These are phyloP conservation scores for Spialia ferax DNA, from an alignment of 2,888 invertebrate genomes.

Conservation along the genomic window DNA sequence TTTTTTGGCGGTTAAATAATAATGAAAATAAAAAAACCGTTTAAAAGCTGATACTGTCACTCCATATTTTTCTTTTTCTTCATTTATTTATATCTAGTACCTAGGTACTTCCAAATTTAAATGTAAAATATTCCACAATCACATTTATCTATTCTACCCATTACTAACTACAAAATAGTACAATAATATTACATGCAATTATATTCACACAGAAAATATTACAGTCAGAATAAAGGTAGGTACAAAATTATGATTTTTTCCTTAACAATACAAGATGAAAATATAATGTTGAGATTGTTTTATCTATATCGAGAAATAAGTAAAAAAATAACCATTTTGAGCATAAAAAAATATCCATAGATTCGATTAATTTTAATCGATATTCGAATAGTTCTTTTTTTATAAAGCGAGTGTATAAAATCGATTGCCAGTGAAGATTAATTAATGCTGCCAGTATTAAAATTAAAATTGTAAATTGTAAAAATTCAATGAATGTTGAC, in stretches of 20 bases:
- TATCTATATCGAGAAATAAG: no score
- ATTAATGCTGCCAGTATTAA: constrained; percentile 26
- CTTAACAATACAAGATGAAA: background rate
- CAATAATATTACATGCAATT: constrained; percentile 30
- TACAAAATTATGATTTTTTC: no score
- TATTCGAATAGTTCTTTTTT: background rate
- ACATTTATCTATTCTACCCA: constrained; percentile 13
- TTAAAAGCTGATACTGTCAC: no score
- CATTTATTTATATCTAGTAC: no score
- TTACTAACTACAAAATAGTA: constrained; percentile 26
- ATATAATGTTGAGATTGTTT: background rate
- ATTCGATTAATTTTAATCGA: background rate
- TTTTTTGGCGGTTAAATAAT: no score
- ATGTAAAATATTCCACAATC: background rate
- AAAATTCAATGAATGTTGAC: constrained; percentile 12
- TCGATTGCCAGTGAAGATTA: constrained; percentile 15
- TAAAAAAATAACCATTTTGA: no score
- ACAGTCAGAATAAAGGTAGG: background rate
- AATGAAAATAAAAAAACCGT: no score
- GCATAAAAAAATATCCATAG: background rate
- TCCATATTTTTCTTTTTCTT: no score
- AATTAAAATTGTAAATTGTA: background rate
- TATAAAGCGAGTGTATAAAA: background rate
- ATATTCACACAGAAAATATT: constrained; percentile 31
- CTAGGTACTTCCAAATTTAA: background rate